Evolutionary conservation across 2,888 invertebrate genomes (phyloP).

Genomic region (Daptonema setosum): DNA sequence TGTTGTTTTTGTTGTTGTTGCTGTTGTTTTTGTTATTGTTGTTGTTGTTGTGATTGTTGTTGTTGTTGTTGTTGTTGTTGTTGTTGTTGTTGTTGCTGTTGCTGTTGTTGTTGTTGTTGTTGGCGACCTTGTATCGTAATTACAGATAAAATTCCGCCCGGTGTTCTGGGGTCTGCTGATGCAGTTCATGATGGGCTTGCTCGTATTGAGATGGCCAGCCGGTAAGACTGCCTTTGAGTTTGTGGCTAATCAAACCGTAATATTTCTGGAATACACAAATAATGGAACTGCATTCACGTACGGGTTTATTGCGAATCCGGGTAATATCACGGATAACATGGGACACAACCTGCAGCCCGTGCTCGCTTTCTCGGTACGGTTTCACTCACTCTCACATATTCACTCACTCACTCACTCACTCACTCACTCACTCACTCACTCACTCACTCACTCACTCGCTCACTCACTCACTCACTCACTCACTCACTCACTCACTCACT

Average conservation of each 20-base stretch:
- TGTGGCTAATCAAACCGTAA: conserved; percentile 44
- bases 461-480: no score
- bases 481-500: no score
- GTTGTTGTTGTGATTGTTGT: no score
- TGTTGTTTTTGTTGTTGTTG: no score
- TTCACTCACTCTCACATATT: conserved; percentile 18
- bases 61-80: no score
- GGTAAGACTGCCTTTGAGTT: conserved; percentile 35
- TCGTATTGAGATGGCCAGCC: conserved; percentile 45
- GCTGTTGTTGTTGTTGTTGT: no score
- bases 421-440: no score
- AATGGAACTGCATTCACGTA: conserved; percentile 65
- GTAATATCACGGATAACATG: conserved; percentile 20
- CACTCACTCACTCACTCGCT: no score
- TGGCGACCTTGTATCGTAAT: no score
- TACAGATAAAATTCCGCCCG: conserved; percentile 42
- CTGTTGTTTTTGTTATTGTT: no score
- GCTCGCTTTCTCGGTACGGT: conserved; percentile 48
- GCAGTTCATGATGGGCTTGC: conserved; percentile 60
- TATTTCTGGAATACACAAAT: conserved; percentile 54
- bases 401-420: no score
- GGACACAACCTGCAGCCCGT: conserved; percentile 33
- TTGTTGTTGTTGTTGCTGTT: no score
- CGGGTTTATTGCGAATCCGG: conserved; percentile 30
- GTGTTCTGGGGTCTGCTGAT: conserved; percentile 55